Evolutionary conservation across 2,113 vertebrate species (phyloP).

Genomic region (Cyanistes caeruleus): DNA sequence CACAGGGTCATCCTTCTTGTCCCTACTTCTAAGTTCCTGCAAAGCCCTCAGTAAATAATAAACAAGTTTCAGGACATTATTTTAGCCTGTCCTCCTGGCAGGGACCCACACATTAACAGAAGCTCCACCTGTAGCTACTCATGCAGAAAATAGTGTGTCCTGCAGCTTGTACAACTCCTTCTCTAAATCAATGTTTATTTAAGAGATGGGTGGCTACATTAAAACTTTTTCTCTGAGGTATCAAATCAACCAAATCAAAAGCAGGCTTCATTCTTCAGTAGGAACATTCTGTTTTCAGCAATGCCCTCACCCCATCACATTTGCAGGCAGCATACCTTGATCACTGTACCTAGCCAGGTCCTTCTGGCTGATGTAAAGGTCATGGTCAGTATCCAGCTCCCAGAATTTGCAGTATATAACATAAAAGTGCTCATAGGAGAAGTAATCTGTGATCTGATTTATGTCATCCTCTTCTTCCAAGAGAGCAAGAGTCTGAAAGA

Average conservation of each 20-base stretch:
- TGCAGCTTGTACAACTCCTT: background rate
- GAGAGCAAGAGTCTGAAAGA: slow-evolving; percentile 89
- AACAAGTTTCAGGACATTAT: background rate
- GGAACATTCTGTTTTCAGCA: background rate
- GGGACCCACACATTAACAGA: background rate
- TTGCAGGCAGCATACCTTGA: slow-evolving; percentile 82
- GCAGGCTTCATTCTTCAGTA: background rate
- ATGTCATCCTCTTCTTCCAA: slow-evolving; percentile 99
- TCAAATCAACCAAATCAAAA: background rate
- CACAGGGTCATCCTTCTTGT: background rate
- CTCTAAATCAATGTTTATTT: background rate
- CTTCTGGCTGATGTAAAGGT: slow-evolving; percentile 94
- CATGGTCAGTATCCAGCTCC: slow-evolving; percentile 98
- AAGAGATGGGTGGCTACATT: background rate
- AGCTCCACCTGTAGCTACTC: background rate
- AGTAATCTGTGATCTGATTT: slow-evolving; percentile 99
- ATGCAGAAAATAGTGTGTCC: background rate
- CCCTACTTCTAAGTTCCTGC: background rate
- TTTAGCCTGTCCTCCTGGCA: background rate
- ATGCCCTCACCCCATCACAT: background rate
- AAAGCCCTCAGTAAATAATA: background rate
- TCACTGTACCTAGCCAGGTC: slow-evolving; percentile 95
- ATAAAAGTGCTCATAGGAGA: slow-evolving; percentile 99
- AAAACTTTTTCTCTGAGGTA: background rate
- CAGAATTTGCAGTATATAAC: slow-evolving; percentile 99